Evolutionary conservation across 2,113 vertebrate species (phyloP).

Genomic region (Psophia crepitans): DNA sequence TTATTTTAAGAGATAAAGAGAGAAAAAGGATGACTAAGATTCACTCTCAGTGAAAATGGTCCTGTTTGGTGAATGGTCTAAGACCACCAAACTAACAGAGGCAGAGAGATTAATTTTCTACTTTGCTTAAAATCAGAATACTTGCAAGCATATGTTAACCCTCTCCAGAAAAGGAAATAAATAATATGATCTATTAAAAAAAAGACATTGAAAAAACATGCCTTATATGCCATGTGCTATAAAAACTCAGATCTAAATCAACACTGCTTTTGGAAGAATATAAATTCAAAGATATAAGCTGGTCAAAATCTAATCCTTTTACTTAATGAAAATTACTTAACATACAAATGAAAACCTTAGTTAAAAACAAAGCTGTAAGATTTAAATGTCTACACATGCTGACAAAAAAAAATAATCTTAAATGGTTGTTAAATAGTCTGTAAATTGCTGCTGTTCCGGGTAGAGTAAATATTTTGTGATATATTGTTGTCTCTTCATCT

Average conservation of each 20-base stretch:
- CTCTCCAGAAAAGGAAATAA: neutral
- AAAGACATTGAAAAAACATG: neutral
- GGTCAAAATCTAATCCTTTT: neutral
- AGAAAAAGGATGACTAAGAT: neutral
- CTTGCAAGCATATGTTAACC: neutral
- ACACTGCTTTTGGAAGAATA: neutral
- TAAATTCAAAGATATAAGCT: neutral
- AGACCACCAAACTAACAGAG: neutral
- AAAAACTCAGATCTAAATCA: neutral
- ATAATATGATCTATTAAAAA: neutral
- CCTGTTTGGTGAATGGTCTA: neutral
- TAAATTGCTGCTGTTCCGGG: neutral
- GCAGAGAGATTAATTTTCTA: neutral
- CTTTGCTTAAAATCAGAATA: neutral
- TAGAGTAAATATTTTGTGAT: neutral
- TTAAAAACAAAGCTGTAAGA: neutral
- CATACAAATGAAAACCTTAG: neutral
- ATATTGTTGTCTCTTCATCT: neutral
- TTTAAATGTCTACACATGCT: neutral
- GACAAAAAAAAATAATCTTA: neutral
- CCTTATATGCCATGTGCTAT: neutral
- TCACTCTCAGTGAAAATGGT: neutral
- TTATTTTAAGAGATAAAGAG: neutral
- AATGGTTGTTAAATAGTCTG: neutral
- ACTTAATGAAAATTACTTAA: neutral